Evolutionary conservation across 2,797 vertebrate species (phyloP).

Genomic region (Melanotaenia pygmaea): DNA sequence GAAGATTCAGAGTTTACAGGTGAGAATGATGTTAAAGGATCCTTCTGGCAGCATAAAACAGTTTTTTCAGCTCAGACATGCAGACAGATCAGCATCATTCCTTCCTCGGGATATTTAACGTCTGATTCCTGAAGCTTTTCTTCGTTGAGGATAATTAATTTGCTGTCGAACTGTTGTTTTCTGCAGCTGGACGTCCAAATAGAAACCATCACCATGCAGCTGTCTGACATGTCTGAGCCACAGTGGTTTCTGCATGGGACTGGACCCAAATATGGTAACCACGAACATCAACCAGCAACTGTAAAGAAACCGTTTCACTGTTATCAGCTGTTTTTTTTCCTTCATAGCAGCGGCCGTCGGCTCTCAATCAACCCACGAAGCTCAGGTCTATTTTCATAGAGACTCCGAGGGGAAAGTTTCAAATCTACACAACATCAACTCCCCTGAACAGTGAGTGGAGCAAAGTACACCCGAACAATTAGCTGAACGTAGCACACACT

Average conservation of each 20-base stretch:
- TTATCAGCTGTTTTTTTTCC: background rate
- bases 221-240: conserved; percentile 81
- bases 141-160: too few relatives aligned
- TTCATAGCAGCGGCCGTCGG: background rate
- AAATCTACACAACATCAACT: conserved; percentile 85
- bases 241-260: conserved; percentile 43
- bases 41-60: too few relatives aligned
- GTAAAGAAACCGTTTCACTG: background rate
- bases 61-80: too few relatives aligned
- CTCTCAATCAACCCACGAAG: conserved; percentile 72
- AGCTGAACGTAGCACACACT: too few relatives aligned
- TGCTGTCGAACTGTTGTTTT: background rate
- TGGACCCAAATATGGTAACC: conserved; percentile 70
- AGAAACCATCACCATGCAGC: conserved; percentile 86
- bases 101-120: too few relatives aligned
- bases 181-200: conserved; percentile 88
- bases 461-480: background rate
- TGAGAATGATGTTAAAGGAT: conserved; percentile 51
- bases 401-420: conserved; percentile 1
- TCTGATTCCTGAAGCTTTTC: too few relatives aligned
- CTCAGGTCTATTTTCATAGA: conserved; percentile 30
- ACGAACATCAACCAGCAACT: accelerated
- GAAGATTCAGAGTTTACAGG: conserved; percentile 86
- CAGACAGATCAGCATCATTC: too few relatives aligned
- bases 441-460: conserved; percentile 89